Evolutionary conservation across 2,797 vertebrate genomes (phyloP), one percentile per base, ranked within the genome.

Genomic region (Netta rufina): DNA sequence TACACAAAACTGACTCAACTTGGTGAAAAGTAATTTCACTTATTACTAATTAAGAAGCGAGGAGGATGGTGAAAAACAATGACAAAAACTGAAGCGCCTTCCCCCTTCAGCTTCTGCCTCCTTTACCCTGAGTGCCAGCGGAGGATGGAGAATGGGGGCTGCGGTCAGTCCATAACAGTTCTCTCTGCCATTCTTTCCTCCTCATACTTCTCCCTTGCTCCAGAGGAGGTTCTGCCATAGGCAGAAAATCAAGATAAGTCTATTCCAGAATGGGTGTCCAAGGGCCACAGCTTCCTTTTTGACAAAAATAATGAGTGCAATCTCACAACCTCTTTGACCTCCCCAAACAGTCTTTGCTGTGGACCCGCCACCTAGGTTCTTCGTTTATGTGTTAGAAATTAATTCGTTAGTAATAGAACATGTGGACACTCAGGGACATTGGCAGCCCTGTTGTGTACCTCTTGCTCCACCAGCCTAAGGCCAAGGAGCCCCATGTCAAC

Each of bases 381-480:
- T 71, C 33, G 60, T 21, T 70, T 41, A 28, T 39, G 66, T 24
- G 2, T 32, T 27, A 56, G 11, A 51, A 19, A 64, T 41, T n/a
- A 60, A 13, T 61, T 87, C 69, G 20, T 67, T 45, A 77, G 25
- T 36, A 61, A 53, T 9, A 27, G 28, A 16, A 51, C 0, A 2
- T 11, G 19, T n/a, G 39, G 14, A 24, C 36, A 19, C 22, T 9
- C 2, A 5, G 25, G 17, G 9, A 7, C n/a, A 47, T 11, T 36
- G n/a, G 53, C 43, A 71, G 10, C n/a, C n/a, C n/a, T 61, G 17
- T 12, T 7, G n/a, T 66, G 27, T 17, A 4, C 1, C 11, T 11
- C 18, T 2, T 1, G 5, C 1, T 5, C 5, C 2, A 2, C 8
- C 43, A 38, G 13, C 30, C 13, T 25, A 47, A 20, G 24, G 10